Base-by-base conservation (phyloP, 1,140 invertebrate genomes). In the Pseudomyrmex dendroicus region DNA sequence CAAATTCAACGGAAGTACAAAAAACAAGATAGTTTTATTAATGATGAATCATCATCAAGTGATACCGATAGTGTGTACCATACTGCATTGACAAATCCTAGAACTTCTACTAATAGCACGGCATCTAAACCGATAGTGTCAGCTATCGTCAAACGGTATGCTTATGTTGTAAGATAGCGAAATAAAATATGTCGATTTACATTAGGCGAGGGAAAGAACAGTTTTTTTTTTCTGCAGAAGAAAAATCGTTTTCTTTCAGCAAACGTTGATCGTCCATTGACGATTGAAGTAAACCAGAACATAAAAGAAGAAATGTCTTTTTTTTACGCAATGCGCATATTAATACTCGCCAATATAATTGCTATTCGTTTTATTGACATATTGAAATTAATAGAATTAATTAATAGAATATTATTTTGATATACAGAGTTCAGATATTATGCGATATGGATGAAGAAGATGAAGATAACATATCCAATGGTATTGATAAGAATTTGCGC, bases 391-490 rank as follows among this genome's bases (percentile, higher is more conserved):
- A 50, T 70, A 48, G 84, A 44, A 67, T 67, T 25, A 48, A 20
- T 63, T 62, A 63, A 50, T 66, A 48, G 84, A 44, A 67, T 67
- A 25, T 25, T 9, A 35, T 25, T 66, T 78, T 82, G 13, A 25
- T 80, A 59, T 44, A 7, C 35, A 93, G 91, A 70, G 70, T 84
- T 52, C 76, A 91, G 35, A 15, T 52, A 64, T 89, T 94, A 84
- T 94, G 91, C 84, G 93, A 94, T 88, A 83, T 90, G 0, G 93
- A 94, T 8, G 89, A 82, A 17, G 91, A 92, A 7, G 52, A 86
- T 10, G 90, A 93, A 56, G 62, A 86, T 54, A 56, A 90, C 5
- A 56, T 35, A 78, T 78, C 10, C n/a, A 78, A 8, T 4, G 57
- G 8, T 10, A 73, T 84, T 64, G n/a, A 8, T 22, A 46, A 73